Evolutionary conservation across 2,113 vertebrate genomes (phyloP), one percentile per base, ranked within the genome.

Genomic region (Helogale parvula): DNA sequence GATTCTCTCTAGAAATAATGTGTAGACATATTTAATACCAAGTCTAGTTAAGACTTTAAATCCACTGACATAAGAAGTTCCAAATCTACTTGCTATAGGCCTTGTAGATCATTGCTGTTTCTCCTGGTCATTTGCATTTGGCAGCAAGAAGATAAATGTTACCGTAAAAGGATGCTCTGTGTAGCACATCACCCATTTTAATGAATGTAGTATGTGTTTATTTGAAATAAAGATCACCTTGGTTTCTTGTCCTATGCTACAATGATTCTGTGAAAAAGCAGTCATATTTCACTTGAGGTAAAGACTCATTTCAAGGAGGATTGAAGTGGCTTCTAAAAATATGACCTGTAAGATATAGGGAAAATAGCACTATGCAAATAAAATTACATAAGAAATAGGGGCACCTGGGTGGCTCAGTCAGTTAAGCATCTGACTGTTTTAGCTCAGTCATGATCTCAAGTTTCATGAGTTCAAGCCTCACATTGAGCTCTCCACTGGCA

Each of bases 111-210:
- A 29, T 52, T 77, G 60, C 8, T 25, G 2, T 84, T 82, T 57
- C 41, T 92, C 68, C 33, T 54, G 6, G 21, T n/a, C 17, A 3
- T 69, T 92, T 80, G 31, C 21, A 63, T 80, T 66, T 97, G 19
- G 41, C 35, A 89, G 17, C 68, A 69, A 27, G 57, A 57, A 94
- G 15, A 90, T 10, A 45, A 60, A 76, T 38, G 16, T 76, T 86
- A 21, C 60, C 27, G 23, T 92, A 57, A 87, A 92, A 68, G 21
- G 50, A 68, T 52, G 76, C 15, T 79, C 7, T 1, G 0, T 16
- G 35, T 45, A 86, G 25, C 57, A 15, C 38, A 52, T n/a, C n/a
- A 52, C 29, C n/a, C 47, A 90, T 96, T 94, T 97, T 60, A 86
- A 45, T 41, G 63, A 84, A 81, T 33, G 2, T 27, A 71, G 94